These are phyloP conservation scores for Oophaga pumilio DNA, from an alignment of 2,113 vertebrate genomes.

Conservation along the genomic window DNA sequence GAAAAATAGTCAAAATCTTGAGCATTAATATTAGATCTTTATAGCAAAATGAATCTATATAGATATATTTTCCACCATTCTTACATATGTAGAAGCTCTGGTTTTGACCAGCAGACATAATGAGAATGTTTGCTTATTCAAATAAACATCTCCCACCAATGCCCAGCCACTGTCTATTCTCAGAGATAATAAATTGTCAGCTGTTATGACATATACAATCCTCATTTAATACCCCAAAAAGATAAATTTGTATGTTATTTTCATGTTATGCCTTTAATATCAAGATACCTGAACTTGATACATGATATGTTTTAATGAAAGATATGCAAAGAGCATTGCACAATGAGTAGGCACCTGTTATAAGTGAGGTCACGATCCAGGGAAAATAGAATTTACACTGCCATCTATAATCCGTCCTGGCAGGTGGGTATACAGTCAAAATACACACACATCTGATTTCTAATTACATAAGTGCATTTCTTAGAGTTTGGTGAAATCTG, in stretches of 20 bases:
- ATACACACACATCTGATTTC: background rate
- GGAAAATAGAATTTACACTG: slow-evolving; percentile 39
- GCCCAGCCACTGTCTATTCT: slow-evolving; percentile 46
- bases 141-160: slow-evolving; percentile 16
- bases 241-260: slow-evolving; percentile 41
- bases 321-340: slow-evolving; percentile 37
- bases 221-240: slow-evolving; percentile 33
- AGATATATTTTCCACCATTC: background rate
- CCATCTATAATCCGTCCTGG: slow-evolving; percentile 19
- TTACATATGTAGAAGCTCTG: background rate
- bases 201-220: slow-evolving; percentile 52
- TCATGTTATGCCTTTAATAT: slow-evolving; percentile 39
- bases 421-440: slow-evolving; percentile 20
- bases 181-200: slow-evolving; percentile 46
- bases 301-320: slow-evolving; percentile 40
- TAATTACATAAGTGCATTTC: slow-evolving; percentile 37
- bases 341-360: slow-evolving; percentile 47
- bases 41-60: no score
- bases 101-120: background rate
- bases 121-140: slow-evolving; percentile 24
- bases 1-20: no score
- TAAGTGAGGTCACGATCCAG: slow-evolving; percentile 23
- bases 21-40: no score
- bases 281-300: slow-evolving; percentile 23
- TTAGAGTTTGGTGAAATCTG: slow-evolving; percentile 21